Conservation (phyloP, 2,888 invertebrate genomes). For the Notodonta dromedarius region DNA sequence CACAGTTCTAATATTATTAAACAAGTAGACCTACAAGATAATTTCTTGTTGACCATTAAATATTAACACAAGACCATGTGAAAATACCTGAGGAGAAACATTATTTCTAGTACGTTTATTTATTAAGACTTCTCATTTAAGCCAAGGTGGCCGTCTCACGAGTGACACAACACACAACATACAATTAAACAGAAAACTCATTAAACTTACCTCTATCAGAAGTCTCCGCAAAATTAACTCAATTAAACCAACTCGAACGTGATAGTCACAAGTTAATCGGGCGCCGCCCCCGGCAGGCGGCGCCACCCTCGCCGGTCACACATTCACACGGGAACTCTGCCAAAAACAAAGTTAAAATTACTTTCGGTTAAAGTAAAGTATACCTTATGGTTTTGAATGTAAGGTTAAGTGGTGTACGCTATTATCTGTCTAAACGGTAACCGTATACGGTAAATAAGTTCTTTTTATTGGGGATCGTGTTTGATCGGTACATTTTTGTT, state of each 20-base stretch:
- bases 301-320: conserved; percentile 23
- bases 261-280: conserved; percentile 29
- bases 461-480: conserved; percentile 52
- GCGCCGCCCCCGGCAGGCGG: conserved; percentile 32
- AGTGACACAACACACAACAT: background rate
- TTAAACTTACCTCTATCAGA: conserved; percentile 16
- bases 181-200: conserved; percentile 8
- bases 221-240: conserved; percentile 20
- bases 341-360: conserved; percentile 15
- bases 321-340: conserved; percentile 69
- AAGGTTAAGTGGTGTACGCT: conserved; percentile 7
- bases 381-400: conserved; percentile 17
- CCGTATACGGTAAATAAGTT: conserved; percentile 47
- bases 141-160: background rate
- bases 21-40: no score
- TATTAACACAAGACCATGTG: no score
- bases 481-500: conserved; percentile 46
- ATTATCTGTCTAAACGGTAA: conserved; percentile 29
- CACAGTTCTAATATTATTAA: no score
- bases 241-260: conserved; percentile 21
- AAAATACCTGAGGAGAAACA: no score
- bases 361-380: conserved; percentile 20
- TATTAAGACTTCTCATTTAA: background rate
- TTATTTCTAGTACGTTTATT: background rate
- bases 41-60: no score